Evolutionary conservation across 2,797 vertebrate species (phyloP).

Genomic region (Australoheros facetus): DNA sequence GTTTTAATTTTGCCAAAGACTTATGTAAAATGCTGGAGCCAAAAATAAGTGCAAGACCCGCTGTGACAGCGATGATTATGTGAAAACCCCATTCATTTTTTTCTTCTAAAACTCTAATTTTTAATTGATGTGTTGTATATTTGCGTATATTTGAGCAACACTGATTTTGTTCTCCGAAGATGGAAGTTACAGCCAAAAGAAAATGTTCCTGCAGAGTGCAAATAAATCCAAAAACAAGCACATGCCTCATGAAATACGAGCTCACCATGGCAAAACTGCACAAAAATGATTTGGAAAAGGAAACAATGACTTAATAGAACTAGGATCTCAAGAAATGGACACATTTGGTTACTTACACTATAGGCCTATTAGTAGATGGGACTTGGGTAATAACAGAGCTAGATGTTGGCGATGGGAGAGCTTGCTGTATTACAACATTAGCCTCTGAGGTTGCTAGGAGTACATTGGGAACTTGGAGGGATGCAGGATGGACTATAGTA

Average conservation of each 20-base stretch:
- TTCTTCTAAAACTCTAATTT: neutral
- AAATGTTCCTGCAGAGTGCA: constrained; percentile 26
- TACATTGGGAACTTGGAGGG: constrained; percentile 97
- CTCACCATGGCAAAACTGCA: constrained; percentile 65
- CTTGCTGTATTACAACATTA: constrained; percentile 98
- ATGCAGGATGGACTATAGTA: constrained; percentile 97
- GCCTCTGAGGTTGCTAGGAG: constrained; percentile 97
- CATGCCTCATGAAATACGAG: constrained; percentile 62
- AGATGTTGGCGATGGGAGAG: constrained; percentile 97
- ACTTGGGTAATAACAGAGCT: constrained; percentile 99
- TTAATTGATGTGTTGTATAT: neutral
- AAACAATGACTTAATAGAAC: constrained; percentile 55
- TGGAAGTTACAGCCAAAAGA: constrained; percentile 18
- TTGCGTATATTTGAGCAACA: constrained; percentile 47
- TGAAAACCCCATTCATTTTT: neutral
- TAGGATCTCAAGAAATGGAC: constrained; percentile 63
- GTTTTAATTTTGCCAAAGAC: neutral
- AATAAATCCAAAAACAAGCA: constrained; percentile 60
- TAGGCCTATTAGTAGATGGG: constrained; percentile 95
- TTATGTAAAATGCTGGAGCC: neutral
- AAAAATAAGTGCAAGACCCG: neutral
- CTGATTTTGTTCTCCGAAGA: constrained; percentile 32
- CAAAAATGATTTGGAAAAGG: constrained; percentile 48
- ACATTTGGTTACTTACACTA: constrained; percentile 92
- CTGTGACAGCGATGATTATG: neutral